Percentiles rank a stretch among this genome's conserved stretches.
These are phyloP conservation scores for human DNA, from an alignment of 2,113 vertebrate species.

Conservation along the genomic window DNA sequence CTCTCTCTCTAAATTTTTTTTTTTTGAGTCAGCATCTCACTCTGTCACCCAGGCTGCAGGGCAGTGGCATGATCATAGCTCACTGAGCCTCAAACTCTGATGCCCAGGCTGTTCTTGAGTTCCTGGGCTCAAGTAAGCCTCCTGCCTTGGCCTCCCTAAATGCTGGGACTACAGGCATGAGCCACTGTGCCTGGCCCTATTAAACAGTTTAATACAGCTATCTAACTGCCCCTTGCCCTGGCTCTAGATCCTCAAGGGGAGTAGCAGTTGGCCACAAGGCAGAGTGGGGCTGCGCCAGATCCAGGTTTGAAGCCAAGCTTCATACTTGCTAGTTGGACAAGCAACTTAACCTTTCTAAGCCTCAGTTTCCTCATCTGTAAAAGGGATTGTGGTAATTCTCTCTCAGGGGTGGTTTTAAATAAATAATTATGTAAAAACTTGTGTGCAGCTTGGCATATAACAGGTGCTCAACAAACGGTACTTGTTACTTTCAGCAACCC, in stretches of 20 bases:
- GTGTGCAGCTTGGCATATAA: not conserved
- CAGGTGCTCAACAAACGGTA: not conserved
- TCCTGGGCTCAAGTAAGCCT: no score
- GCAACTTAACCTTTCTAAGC: not conserved
- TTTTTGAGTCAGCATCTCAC: no score
- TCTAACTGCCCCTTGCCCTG: accelerated
- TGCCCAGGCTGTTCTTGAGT: no score
- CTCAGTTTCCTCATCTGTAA: not conserved
- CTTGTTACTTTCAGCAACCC: not conserved
- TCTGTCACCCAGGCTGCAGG: no score
- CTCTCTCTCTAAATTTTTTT: no score
- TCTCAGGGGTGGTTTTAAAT: not conserved
- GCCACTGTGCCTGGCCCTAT: no score
- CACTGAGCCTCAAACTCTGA: no score
- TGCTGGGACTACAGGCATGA: no score
- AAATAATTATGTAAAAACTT: not conserved
- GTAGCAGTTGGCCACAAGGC: not conserved
- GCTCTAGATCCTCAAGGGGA: not conserved
- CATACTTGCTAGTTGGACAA: not conserved
- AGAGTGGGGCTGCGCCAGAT: not conserved
- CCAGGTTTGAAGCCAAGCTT: not conserved
- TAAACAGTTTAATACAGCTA: not conserved
- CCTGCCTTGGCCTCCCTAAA: no score
- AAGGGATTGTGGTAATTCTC: not conserved
- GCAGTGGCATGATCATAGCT: no score